These are phyloP conservation scores for Staurois parvus DNA, from an alignment of 2,797 vertebrate genomes.

Conservation along the genomic window DNA sequence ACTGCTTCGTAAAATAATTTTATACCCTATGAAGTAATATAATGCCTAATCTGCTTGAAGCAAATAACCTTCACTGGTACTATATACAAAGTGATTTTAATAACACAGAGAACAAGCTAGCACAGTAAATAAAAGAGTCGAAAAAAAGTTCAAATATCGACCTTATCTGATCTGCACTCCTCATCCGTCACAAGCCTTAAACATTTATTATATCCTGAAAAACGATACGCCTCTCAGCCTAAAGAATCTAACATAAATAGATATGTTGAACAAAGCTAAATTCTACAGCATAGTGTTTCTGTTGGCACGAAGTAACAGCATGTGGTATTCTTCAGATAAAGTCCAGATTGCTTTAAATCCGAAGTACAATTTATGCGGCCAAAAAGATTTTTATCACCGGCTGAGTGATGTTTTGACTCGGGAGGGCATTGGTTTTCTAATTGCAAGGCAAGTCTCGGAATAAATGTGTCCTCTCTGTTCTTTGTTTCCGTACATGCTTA, in stretches of 20 bases:
- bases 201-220: constrained; percentile 59
- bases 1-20: not conserved
- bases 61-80: constrained; percentile 10
- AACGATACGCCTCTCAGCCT: constrained; percentile 45
- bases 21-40: not conserved
- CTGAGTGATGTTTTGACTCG: constrained; percentile 59
- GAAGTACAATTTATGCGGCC: constrained; percentile 56
- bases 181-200: constrained; percentile 39
- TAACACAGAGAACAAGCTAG: constrained; percentile 30
- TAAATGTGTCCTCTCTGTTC: constrained; percentile 33
- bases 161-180: constrained; percentile 54
- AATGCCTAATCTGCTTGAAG: not conserved
- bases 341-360: constrained; percentile 59
- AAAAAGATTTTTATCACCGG: constrained; percentile 58
- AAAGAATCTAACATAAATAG: constrained; percentile 54
- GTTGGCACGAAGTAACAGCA: constrained; percentile 53
- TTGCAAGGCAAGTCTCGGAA: constrained; percentile 9
- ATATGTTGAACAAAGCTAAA: constrained; percentile 55
- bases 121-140: constrained; percentile 33
- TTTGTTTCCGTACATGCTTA: constrained; percentile 33
- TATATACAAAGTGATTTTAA: constrained; percentile 43
- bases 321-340: constrained; percentile 60
- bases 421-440: constrained; percentile 38
- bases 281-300: constrained; percentile 57
- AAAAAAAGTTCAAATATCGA: constrained; percentile 42